Evolutionary conservation across 2,797 vertebrate genomes (phyloP).

Genomic region (Psittacula derbiana): DNA sequence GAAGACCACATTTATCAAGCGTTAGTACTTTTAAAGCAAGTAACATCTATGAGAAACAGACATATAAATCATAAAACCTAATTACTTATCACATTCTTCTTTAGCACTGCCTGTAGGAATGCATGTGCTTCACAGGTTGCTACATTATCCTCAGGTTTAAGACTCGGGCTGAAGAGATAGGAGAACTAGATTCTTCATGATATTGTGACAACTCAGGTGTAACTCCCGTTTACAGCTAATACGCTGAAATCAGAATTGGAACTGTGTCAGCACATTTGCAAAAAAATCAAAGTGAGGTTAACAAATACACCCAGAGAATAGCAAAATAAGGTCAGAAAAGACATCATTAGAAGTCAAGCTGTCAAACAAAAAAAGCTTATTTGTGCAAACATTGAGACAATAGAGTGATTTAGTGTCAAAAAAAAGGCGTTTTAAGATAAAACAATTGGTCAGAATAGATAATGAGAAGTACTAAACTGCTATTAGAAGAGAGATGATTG

Average conservation of each 20-base stretch:
- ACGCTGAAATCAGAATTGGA: not conserved
- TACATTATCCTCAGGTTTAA: not conserved
- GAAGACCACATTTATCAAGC: constrained; percentile 63
- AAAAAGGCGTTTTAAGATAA: not conserved
- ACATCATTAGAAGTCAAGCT: not conserved
- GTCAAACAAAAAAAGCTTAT: not conserved
- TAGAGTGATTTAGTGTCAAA: not conserved
- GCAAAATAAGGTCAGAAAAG: not conserved
- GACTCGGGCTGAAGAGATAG: not conserved
- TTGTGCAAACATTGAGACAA: not conserved
- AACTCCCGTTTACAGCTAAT: not conserved
- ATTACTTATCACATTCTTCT: constrained; percentile 25
- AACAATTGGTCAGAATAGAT: not conserved
- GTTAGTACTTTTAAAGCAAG: constrained; percentile 47
- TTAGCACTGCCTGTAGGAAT: not conserved
- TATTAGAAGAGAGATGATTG: not conserved
- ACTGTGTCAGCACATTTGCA: not conserved
- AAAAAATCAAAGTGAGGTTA: not conserved
- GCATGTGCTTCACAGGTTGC: not conserved
- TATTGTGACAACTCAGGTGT: not conserved
- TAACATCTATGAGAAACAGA: constrained; percentile 38
- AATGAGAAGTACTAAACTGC: not conserved
- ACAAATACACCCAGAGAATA: not conserved
- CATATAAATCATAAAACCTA: constrained; percentile 44
- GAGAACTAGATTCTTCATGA: not conserved